Evolutionary conservation across 1,140 invertebrate species (phyloP).

Genomic region (Hyles vespertilio): DNA sequence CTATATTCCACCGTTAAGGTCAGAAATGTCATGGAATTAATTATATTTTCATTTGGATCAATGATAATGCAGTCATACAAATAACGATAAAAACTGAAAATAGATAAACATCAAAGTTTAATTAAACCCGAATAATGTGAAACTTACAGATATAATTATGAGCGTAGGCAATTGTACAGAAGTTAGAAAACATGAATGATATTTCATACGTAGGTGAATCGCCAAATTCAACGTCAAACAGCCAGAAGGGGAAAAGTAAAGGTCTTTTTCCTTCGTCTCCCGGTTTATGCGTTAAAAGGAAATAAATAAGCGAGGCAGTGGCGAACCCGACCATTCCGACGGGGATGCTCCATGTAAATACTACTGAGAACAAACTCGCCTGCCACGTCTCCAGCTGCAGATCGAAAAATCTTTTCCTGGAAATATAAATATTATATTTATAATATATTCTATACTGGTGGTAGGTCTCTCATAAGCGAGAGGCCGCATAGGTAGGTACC

Average conservation of each 20-base stretch:
- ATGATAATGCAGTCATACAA: too few relatives aligned
- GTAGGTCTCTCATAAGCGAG: too few relatives aligned
- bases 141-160: constrained; percentile 53
- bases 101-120: not conserved
- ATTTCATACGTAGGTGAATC: constrained; percentile 44
- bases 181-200: constrained; percentile 36
- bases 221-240: constrained; percentile 32
- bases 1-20: too few relatives aligned
- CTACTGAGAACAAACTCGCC: constrained; percentile 26
- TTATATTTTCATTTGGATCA: too few relatives aligned
- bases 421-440: constrained; percentile 11
- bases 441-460: too few relatives aligned
- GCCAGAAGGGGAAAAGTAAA: constrained; percentile 49
- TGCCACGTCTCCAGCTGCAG: constrained; percentile 44
- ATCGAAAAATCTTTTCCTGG: constrained; percentile 39
- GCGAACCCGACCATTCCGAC: constrained; percentile 28
- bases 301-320: constrained; percentile 24
- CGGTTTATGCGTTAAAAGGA: constrained; percentile 23
- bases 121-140: not conserved
- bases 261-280: constrained; percentile 28
- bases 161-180: constrained; percentile 27
- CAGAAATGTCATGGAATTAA: too few relatives aligned
- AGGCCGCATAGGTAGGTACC: too few relatives aligned
- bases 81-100: too few relatives aligned
- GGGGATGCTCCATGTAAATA: constrained; percentile 26